Percentiles rank a stretch among this genome's conserved stretches.
These are phyloP conservation scores for Chinchilla lanigera DNA, from an alignment of 2,113 vertebrate species.

Conservation along the genomic window DNA sequence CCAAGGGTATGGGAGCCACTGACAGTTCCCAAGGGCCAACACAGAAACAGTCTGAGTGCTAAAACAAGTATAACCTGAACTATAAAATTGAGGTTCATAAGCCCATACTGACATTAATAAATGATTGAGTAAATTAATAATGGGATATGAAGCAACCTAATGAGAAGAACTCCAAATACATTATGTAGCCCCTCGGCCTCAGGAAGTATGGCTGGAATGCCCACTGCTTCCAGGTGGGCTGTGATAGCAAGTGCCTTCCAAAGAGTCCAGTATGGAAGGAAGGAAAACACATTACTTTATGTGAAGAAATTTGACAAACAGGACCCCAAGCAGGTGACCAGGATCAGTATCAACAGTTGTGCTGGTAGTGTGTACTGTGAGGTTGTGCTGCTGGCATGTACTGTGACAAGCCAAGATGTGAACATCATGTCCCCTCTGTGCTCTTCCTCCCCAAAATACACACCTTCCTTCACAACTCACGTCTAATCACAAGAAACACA, in stretches of 20 bases:
- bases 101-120: neutral
- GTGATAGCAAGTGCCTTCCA: neutral
- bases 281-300: neutral
- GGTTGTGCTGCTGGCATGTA: too few relatives aligned
- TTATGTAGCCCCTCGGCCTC: neutral
- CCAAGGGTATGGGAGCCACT: neutral
- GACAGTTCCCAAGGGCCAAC: neutral
- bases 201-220: neutral
- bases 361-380: neutral
- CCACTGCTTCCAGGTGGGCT: neutral
- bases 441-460: neutral
- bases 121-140: neutral
- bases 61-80: neutral
- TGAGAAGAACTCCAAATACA: neutral
- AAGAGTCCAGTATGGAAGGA: neutral
- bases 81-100: neutral
- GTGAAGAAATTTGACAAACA: neutral
- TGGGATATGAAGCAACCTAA: neutral
- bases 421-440: neutral
- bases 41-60: neutral
- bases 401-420: neutral
- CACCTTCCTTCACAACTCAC: neutral
- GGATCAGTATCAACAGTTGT: neutral
- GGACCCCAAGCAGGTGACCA: neutral
- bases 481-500: neutral